Evolutionary conservation across 2,113 vertebrate genomes (phyloP).

Genomic region (Nycticryphes semicollaris): DNA sequence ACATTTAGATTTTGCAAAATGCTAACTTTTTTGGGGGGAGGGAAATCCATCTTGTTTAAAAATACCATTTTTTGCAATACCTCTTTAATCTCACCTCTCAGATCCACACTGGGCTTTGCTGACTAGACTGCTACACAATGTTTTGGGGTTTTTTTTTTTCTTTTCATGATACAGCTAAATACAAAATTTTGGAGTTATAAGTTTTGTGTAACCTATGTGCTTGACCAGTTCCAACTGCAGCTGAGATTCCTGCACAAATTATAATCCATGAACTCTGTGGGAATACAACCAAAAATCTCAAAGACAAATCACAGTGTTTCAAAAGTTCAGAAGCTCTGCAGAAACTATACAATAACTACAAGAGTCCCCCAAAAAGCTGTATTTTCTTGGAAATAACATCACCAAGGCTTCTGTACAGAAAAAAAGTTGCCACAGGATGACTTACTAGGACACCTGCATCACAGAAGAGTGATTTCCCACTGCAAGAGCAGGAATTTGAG

Average conservation of each 20-base stretch:
- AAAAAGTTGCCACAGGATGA: not conserved
- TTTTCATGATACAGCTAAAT: not conserved
- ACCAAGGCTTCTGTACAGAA: not conserved
- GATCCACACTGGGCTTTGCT: not conserved
- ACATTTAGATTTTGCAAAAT: not conserved
- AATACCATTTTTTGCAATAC: not conserved
- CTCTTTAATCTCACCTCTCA: not conserved
- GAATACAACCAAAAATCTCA: not conserved
- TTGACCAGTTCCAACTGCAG: not conserved
- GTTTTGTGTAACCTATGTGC: not conserved
- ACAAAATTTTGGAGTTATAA: not conserved
- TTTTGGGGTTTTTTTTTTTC: not conserved
- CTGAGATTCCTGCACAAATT: not conserved
- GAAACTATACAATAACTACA: not conserved
- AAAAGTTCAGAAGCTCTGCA: not conserved
- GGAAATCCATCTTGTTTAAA: not conserved
- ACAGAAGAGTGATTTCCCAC: not conserved
- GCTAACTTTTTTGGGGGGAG: not conserved
- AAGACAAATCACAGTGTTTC: not conserved
- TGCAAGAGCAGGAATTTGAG: not conserved
- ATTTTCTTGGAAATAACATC: not conserved
- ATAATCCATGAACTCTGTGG: accelerated
- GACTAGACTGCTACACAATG: not conserved
- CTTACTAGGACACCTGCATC: not conserved
- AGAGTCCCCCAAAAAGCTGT: not conserved